Evolutionary conservation across 2,888 invertebrate species (phyloP).

Genomic region (Xestia sexstrigata): DNA sequence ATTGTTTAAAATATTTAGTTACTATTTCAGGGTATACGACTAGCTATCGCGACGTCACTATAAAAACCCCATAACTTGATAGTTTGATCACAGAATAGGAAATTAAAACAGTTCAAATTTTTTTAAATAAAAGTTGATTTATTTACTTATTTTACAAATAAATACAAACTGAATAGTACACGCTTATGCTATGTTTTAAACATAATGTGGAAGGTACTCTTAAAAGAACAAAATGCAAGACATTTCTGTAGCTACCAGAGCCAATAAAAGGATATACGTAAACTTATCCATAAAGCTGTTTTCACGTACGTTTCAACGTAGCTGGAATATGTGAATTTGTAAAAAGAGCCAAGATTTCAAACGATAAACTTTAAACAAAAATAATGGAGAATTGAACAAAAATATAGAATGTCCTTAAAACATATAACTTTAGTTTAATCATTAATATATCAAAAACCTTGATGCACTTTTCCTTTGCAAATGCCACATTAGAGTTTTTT

Average conservation of each 20-base stretch:
- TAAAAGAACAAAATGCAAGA: constrained; percentile 12
- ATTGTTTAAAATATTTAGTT: neutral
- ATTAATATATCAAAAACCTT: neutral
- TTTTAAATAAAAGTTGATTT: constrained; percentile 60
- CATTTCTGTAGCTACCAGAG: constrained; percentile 21
- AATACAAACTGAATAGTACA: constrained; percentile 61
- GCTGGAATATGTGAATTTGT: neutral
- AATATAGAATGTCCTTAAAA: constrained; percentile 21
- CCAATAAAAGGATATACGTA: neutral
- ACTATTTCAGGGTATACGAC: neutral
- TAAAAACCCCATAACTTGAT: neutral
- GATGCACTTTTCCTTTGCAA: neutral
- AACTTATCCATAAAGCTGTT: neutral
- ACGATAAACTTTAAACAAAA: neutral
- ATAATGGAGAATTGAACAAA: constrained; percentile 8
- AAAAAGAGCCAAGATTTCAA: neutral
- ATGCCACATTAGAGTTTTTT: neutral
- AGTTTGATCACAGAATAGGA: neutral
- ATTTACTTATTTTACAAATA: constrained; percentile 69
- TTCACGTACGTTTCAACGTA: neutral
- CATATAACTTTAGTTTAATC: constrained; percentile 17
- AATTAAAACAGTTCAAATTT: neutral
- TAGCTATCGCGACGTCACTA: neutral
- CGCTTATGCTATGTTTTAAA: constrained; percentile 34
- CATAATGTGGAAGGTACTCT: constrained; percentile 15